Evolutionary conservation across 2,797 vertebrate species (phyloP), one percentile per base, ranked within the genome.

Genomic region (Anableps anableps): DNA sequence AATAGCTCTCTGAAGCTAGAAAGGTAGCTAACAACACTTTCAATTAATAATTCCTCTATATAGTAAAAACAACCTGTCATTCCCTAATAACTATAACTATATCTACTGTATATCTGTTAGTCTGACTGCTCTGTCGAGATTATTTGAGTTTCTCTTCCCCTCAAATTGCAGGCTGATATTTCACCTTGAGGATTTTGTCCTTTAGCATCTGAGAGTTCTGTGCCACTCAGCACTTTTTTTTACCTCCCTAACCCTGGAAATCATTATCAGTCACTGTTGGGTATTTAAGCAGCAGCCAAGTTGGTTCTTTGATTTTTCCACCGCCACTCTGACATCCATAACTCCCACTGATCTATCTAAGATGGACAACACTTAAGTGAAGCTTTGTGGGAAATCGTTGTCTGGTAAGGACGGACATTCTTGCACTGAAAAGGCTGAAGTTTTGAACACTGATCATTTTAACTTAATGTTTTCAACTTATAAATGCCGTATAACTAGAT

Each of bases 151-250:
- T 82, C 74, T 83, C 74, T 76, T 88, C 77, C 89, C 48, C 73
- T 82, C 62, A 74, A 89, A 80, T 88, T 93, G 92, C 91, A 93
- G 87, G 88, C 87, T 85, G 83, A 93, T 93, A 88, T 93, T 95
- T 95, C 94, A 95, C 95, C 95, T 96, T 95, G 93, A 95, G 81
- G 88, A 92, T 89, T 91, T 89, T 90, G 88, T 95, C 94, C 92
- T 94, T 94, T 91, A 87, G 92, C 88, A 88, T 88, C 88, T 85
- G 90, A 93, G 92, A 91, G 88, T 91, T 90, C 86, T 83, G 83
- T 83, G 86, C 92, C 86, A 94, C 90, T 95, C 93, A 94, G 94
- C 94, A 93, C 88, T 92, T 93, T 92, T 93, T 91, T 71, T 76
- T 26, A 45, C 19, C 60, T 78, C 86, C 80, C 26, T 13, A 86